phyloP scores from a whole-genome alignment of 2,113 vertebrate genomes.

The Myotis davidii region DNA sequence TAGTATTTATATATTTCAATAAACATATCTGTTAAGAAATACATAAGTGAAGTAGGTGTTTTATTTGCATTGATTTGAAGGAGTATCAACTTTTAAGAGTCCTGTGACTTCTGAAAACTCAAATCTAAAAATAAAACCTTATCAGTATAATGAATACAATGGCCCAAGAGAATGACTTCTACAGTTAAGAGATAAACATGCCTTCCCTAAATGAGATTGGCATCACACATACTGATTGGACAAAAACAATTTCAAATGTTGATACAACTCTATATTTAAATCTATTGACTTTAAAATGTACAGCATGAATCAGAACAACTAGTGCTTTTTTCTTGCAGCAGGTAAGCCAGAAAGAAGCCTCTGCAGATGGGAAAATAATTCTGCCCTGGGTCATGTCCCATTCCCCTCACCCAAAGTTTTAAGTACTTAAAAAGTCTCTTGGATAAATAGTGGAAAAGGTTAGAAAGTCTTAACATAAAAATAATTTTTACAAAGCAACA shows the following conservation, averaged over 20 bases:
- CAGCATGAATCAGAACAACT: slow-evolving; percentile 53
- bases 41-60: neutral
- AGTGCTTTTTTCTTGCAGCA: neutral
- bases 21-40: neutral
- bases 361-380: slow-evolving; percentile 39
- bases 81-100: neutral
- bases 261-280: slow-evolving; percentile 51
- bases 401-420: neutral
- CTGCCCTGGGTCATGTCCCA: neutral
- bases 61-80: neutral
- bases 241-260: slow-evolving; percentile 38
- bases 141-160: neutral
- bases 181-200: neutral
- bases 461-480: neutral
- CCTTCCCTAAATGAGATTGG: neutral
- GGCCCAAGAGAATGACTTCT: neutral
- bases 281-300: slow-evolving; percentile 59
- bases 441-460: slow-evolving; percentile 9
- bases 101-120: neutral
- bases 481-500: slow-evolving; percentile 7
- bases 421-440: slow-evolving; percentile 27
- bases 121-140: neutral
- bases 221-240: neutral
- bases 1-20: neutral
- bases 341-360: slow-evolving; percentile 33